A percentile compares a stretch with the other conserved stretches of the same genome.
phyloP scores from a whole-genome alignment of 2,797 vertebrate species.

The Urophycis tenuis region DNA sequence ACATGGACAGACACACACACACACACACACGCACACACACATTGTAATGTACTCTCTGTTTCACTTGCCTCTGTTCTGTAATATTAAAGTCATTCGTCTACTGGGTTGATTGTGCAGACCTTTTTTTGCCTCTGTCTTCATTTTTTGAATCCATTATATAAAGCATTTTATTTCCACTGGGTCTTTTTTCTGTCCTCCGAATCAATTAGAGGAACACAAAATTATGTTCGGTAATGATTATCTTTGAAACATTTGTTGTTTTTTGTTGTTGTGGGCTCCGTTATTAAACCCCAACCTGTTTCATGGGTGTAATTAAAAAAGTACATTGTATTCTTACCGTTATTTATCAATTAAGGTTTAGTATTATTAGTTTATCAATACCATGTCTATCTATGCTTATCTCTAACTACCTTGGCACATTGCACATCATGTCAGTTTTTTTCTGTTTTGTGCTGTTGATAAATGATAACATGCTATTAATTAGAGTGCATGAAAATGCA shows the following conservation, averaged over 20 bases:
- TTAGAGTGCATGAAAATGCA: no score
- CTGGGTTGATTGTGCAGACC: background rate
- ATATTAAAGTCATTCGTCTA: background rate
- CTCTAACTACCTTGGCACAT: no score
- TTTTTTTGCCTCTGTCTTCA: background rate
- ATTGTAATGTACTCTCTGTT: background rate
- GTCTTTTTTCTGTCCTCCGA: background rate
- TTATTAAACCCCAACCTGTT: background rate
- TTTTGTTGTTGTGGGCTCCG: background rate
- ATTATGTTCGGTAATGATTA: background rate
- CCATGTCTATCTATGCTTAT: no score
- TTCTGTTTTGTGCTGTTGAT: no score
- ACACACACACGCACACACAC: conserved; percentile 11
- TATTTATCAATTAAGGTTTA: no score
- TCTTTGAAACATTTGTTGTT: background rate
- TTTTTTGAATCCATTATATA: background rate
- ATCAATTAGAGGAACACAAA: background rate
- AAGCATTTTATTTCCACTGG: background rate
- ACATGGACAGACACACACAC: conserved; percentile 4
- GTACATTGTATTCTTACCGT: no score
- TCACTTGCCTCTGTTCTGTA: background rate
- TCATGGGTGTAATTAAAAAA: background rate
- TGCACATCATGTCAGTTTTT: no score
- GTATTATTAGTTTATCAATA: no score
- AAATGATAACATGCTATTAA: no score